Base-by-base conservation (phyloP, 2,888 invertebrate genomes). In the Tachina lurida region DNA sequence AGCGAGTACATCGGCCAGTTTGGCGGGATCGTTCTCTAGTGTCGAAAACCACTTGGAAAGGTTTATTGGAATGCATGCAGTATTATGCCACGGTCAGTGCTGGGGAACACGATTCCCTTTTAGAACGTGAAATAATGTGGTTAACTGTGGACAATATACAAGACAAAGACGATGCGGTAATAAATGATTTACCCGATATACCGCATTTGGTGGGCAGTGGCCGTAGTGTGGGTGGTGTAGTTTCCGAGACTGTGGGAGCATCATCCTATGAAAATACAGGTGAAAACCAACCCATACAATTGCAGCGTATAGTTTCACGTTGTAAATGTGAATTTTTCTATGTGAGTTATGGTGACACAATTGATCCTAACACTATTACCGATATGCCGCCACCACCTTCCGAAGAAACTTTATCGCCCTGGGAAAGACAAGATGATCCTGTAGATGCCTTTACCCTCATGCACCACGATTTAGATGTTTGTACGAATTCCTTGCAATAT, bases 251-350 rank as follows among this genome's bases (percentile, higher is more conserved):
- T 0, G 98, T 98, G 1, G 98, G 97, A 17, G 96, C 96, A 31
- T 95, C 96, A 80, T 96, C 96, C 1, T 95, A 94, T 39, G 94
- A 94, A 62, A 94, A 95, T 90, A 91, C 95, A 90, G 94, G 94
- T 89, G 93, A 93, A 88, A 93, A 93, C 73, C 93, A 94, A 79
- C 94, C 95, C 3, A 93, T 94, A 67, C 93, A 99, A 94, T 93
- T 99, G 22, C 99, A 99, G 94, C 94, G 99, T 79, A 99, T 99
- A 88, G 99, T 99, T 15, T 98, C 98, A 0, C 95, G 98, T 2
- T 99, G 99, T 93, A 97, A 97, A 91, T 99, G 99, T 93, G 99
- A 99, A 94, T 98, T 99, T 93, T 98, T 98, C 94, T 99, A 98
- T 92, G 98, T 97, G 73, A 91, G 97, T 86, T 98, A 98, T 91